A percentile compares a stretch with the other conserved stretches of the same genome.
Conservation (phyloP, 2,888 invertebrate genomes). For the Rugalucina vietnamica region DNA sequence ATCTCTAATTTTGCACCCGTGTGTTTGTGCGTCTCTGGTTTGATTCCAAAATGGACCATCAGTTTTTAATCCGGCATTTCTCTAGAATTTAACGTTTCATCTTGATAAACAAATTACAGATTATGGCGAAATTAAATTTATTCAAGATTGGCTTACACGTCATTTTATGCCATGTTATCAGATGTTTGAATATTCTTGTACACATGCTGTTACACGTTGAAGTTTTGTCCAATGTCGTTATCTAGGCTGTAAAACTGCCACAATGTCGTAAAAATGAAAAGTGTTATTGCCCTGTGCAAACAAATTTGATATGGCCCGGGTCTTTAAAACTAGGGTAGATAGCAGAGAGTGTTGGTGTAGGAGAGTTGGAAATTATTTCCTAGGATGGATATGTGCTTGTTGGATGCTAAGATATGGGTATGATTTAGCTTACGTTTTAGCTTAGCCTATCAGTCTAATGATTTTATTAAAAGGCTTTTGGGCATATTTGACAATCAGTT, state of each 20-base stretch:
- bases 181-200: not conserved
- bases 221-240: conserved; percentile 46
- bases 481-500: too few species aligned
- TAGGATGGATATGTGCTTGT: not conserved
- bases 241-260: conserved; percentile 65
- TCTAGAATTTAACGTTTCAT: too few species aligned
- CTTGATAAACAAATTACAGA: too few species aligned
- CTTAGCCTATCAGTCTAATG: too few species aligned
- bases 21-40: too few species aligned
- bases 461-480: not conserved
- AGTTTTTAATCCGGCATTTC: too few species aligned
- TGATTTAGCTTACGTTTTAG: too few species aligned
- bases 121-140: too few species aligned
- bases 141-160: not conserved
- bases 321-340: not conserved
- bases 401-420: not conserved
- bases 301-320: not conserved
- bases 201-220: not conserved
- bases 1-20: too few species aligned
- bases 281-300: conserved; percentile 13
- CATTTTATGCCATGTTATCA: not conserved
- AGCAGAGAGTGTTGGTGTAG: not conserved
- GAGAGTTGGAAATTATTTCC: not conserved
- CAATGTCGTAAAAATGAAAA: conserved; percentile 62
- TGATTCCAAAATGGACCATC: too few species aligned